Evolutionary conservation across 2,888 invertebrate genomes (phyloP).

Genomic region (Brenthis hecate): DNA sequence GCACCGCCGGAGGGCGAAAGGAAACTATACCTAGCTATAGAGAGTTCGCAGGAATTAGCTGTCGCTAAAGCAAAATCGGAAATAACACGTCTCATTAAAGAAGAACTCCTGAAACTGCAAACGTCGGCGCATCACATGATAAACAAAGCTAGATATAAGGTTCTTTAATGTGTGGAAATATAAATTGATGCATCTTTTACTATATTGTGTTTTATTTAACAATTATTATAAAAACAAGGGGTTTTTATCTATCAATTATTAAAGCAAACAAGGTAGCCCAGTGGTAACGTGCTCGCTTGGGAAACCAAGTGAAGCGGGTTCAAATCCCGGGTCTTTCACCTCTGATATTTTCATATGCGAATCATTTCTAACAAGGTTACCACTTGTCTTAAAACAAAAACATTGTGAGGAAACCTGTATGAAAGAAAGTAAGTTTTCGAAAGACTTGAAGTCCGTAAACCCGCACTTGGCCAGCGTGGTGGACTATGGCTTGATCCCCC

Average conservation of each 20-base stretch:
- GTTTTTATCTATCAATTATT: background rate
- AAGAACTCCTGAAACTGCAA: constrained; percentile 96
- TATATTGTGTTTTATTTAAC: constrained; percentile 35
- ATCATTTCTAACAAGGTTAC: too few relatives aligned
- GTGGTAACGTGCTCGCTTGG: background rate
- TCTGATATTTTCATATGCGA: too few relatives aligned
- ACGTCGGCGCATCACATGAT: constrained; percentile 93
- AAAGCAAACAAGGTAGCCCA: background rate
- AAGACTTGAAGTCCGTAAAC: too few relatives aligned
- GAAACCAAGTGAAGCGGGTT: too few relatives aligned
- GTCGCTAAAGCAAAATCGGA: constrained; percentile 98
- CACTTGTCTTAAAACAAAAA: too few relatives aligned
- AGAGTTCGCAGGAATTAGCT: constrained; percentile 97
- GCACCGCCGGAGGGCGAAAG: constrained; percentile 95
- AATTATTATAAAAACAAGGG: background rate
- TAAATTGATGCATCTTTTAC: constrained; percentile 40
- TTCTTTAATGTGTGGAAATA: constrained; percentile 83
- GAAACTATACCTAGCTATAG: constrained; percentile 98
- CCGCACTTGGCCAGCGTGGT: too few relatives aligned
- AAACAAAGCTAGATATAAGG: constrained; percentile 97
- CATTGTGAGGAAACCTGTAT: too few relatives aligned
- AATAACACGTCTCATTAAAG: constrained; percentile 98
- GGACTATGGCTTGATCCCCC: too few relatives aligned
- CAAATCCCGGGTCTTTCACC: too few relatives aligned
- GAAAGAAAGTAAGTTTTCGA: too few relatives aligned